Conservation (phyloP, 2,888 invertebrate species). For the Julus scanicus region DNA sequence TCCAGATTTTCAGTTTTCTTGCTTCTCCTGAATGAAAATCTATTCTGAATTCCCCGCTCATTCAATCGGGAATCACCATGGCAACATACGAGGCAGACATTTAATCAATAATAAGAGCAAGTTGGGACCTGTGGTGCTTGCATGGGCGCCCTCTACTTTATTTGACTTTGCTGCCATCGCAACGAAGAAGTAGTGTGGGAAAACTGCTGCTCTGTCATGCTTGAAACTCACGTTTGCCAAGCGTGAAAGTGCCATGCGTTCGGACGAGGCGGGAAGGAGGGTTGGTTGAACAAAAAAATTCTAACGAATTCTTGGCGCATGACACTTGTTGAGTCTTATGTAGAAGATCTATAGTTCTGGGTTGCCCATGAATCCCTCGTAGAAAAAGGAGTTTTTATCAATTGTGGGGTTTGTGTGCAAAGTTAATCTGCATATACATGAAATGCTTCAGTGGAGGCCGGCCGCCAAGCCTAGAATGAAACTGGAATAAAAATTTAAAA, state of each 20-base stretch:
- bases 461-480: neutral
- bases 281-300: neutral
- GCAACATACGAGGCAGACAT: neutral
- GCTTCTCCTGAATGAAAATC: neutral
- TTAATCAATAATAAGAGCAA: neutral
- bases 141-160: neutral
- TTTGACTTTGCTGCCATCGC: neutral
- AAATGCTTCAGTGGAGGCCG: neutral
- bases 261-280: neutral
- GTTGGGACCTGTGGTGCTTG: neutral
- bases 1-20: neutral
- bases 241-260: constrained; percentile 18
- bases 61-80: neutral
- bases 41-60: neutral
- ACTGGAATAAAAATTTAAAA: too few species aligned
- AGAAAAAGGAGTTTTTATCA: neutral
- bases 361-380: neutral
- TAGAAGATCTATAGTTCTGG: neutral
- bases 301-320: neutral
- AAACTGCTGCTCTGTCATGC: constrained; percentile 7
- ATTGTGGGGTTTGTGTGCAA: too few species aligned
- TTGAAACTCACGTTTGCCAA: constrained; percentile 4
- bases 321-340: neutral
- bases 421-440: too few species aligned
- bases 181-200: constrained; percentile 2